Percentiles rank a stretch among this genome's conserved stretches.
phyloP scores from a whole-genome alignment of 2,888 invertebrate species.

The Laothoe populi region DNA sequence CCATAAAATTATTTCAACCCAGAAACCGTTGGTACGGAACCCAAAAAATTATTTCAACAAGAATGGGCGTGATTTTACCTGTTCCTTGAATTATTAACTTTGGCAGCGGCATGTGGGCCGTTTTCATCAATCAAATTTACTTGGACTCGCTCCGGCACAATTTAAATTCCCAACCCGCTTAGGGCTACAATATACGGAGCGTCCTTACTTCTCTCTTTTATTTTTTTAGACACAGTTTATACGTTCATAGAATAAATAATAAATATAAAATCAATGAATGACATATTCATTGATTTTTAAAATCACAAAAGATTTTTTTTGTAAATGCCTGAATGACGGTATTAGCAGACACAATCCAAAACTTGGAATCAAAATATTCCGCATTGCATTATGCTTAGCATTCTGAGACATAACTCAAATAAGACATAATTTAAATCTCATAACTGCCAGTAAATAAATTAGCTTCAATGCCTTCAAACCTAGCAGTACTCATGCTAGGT shows the following conservation, averaged over 20 bases:
- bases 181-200: constrained; percentile 21
- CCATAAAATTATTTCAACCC: not conserved
- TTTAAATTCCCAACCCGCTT: constrained; percentile 33
- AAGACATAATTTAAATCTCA: too few species aligned
- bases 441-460: too few species aligned
- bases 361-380: too few species aligned
- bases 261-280: not conserved
- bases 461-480: too few species aligned
- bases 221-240: not conserved
- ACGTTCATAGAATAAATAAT: not conserved
- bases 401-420: too few species aligned
- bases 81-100: constrained; percentile 57
- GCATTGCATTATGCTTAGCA: too few species aligned
- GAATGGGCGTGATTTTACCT: not conserved
- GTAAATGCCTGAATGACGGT: too few species aligned
- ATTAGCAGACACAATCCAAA: too few species aligned
- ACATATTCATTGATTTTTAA: too few species aligned
- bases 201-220: constrained; percentile 3
- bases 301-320: too few species aligned
- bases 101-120: constrained; percentile 51
- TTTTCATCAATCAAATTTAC: constrained; percentile 68
- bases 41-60: constrained; percentile 15
- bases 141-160: constrained; percentile 41
- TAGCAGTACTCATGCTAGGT: too few species aligned
- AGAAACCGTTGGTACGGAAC: constrained; percentile 19